Percentiles rank a stretch among this genome's conserved stretches.
Conservation (phyloP, 2,797 vertebrate genomes). For the Erethizon dorsatum region DNA sequence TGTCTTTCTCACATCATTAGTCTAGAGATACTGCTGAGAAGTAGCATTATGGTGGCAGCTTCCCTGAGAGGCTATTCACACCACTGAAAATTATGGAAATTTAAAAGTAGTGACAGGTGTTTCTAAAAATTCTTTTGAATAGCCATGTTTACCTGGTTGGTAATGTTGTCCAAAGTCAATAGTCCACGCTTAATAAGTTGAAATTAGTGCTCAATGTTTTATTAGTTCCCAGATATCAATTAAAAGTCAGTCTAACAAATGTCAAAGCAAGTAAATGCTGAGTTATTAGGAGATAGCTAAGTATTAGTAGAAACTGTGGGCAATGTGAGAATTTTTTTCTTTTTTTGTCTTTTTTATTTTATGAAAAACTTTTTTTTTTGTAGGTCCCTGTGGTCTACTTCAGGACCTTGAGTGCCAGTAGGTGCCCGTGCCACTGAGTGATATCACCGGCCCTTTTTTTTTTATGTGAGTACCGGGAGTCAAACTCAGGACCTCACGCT, state of each 20-base stretch:
- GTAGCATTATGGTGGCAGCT: slow-evolving; percentile 53
- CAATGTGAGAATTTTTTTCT: background rate
- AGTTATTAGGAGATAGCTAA: background rate
- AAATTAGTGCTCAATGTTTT: background rate
- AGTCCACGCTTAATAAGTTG: background rate
- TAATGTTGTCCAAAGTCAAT: slow-evolving; percentile 1
- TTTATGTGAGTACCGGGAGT: no score
- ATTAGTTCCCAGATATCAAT: background rate
- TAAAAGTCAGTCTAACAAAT: slow-evolving; percentile 1
- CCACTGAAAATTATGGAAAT: slow-evolving; percentile 63
- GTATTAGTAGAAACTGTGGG: background rate
- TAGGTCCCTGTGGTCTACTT: no score
- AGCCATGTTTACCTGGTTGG: slow-evolving; percentile 40
- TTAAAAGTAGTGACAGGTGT: slow-evolving; percentile 55
- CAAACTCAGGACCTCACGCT: no score
- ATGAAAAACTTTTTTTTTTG: background rate
- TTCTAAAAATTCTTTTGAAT: slow-evolving; percentile 66
- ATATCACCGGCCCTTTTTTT: no score
- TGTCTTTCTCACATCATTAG: slow-evolving; percentile 70
- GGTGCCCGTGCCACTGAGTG: no score
- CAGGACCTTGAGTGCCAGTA: no score
- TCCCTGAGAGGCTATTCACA: slow-evolving; percentile 72
- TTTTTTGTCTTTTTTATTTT: background rate
- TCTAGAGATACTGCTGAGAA: slow-evolving; percentile 69
- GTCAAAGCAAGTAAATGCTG: background rate